Conservation (phyloP, 2,113 vertebrate species). For the Oreocharis arfaki region DNA sequence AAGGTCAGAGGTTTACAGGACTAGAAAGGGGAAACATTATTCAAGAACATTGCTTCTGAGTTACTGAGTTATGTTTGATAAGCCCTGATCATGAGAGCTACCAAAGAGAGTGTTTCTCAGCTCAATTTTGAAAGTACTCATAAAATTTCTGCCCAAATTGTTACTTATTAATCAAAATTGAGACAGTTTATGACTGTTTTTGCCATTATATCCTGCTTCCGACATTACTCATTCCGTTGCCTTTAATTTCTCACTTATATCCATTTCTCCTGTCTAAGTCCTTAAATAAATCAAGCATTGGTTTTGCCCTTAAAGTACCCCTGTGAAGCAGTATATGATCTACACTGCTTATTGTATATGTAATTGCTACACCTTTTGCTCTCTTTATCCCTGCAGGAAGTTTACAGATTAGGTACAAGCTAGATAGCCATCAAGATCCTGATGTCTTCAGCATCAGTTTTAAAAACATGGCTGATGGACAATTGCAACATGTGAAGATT, state of each 20-base stretch:
- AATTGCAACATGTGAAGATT: conserved; percentile 74
- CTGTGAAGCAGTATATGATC: neutral
- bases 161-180: neutral
- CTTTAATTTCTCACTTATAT: neutral
- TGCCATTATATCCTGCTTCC: neutral
- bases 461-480: conserved; percentile 78
- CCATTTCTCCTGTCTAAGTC: neutral
- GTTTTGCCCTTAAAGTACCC: neutral
- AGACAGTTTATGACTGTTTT: neutral
- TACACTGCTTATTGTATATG: neutral
- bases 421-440: conserved; percentile 72
- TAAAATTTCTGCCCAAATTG: neutral
- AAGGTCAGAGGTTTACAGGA: neutral
- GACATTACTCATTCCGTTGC: neutral
- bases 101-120: neutral
- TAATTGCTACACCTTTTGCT: neutral
- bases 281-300: neutral
- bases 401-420: conserved; percentile 81
- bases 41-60: neutral
- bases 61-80: neutral
- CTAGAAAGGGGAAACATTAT: neutral
- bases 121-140: neutral
- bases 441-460: conserved; percentile 70
- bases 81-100: neutral
- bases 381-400: conserved; percentile 66